phyloP scores from a whole-genome alignment of 2,888 invertebrate genomes.

The Apotomis betuletana region DNA sequence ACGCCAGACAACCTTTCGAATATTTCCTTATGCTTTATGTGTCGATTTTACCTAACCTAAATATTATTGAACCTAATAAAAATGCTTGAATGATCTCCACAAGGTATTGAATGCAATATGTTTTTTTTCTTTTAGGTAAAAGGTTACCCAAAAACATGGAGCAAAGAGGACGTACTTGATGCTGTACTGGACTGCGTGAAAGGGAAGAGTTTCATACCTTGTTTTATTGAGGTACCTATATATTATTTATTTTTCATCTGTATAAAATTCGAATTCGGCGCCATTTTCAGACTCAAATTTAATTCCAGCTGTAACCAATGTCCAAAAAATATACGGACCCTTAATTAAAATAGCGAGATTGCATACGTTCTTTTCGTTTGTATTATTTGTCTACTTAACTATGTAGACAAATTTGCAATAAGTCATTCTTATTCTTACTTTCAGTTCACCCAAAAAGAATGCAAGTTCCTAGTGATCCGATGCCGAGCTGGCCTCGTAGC shows the following conservation, averaged over 20 bases:
- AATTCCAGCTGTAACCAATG: no score
- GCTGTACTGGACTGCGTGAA: constrained; percentile 61
- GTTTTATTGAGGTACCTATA: constrained; percentile 66
- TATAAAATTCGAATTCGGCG: not conserved
- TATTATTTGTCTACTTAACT: no score
- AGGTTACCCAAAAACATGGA: constrained; percentile 67
- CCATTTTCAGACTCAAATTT: not conserved
- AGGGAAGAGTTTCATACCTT: constrained; percentile 66
- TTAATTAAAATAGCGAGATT: no score
- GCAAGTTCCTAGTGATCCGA: constrained; percentile 67
- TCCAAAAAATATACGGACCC: no score
- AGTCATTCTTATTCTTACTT: not conserved
- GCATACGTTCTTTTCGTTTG: no score
- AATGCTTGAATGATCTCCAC: no score
- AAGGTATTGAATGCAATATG: not conserved
- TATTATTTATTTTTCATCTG: not conserved
- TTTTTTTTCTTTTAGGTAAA: constrained; percentile 53
- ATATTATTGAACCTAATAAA: no score
- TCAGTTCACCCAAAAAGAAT: constrained; percentile 63
- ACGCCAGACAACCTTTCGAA: no score
- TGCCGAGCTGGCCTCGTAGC: constrained; percentile 55
- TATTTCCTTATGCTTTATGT: no score
- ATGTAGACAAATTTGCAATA: no score
- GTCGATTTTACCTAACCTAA: no score
- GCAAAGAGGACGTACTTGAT: constrained; percentile 68